These are phyloP conservation scores for Dryas iulia DNA, from an alignment of 1,140 invertebrate genomes.

Conservation along the genomic window DNA sequence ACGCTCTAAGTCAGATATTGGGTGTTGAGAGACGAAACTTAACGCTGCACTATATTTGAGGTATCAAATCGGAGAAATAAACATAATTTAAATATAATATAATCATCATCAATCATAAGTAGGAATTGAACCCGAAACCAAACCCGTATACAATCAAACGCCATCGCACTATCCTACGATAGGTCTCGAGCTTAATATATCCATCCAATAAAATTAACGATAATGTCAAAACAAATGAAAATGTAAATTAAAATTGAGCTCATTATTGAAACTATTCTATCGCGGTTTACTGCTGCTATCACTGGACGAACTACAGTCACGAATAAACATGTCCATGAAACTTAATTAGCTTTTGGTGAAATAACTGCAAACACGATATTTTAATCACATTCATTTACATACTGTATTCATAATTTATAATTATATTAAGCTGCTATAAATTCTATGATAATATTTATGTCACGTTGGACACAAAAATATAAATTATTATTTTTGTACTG, in stretches of 20 bases:
- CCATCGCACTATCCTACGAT: no score
- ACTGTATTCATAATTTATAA: conserved; percentile 5
- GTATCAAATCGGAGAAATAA: no score
- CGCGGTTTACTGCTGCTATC: conserved; percentile 19
- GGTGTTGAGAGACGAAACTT: no score
- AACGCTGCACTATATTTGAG: no score
- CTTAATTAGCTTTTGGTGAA: conserved; percentile 24
- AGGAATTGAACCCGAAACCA: no score
- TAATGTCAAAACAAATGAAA: conserved; percentile 13
- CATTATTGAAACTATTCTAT: conserved; percentile 21
- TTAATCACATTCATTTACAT: conserved; percentile 17
- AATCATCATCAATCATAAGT: no score
- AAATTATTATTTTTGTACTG: background rate
- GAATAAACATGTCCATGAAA: conserved; percentile 28
- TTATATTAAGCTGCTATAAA: background rate
- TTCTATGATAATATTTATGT: background rate
- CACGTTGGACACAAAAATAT: background rate
- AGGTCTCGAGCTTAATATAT: background rate
- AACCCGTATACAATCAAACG: no score
- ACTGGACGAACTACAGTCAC: conserved; percentile 18
- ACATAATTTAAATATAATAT: no score
- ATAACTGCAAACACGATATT: conserved; percentile 13
- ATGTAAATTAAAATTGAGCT: conserved; percentile 18
- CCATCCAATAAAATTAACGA: background rate
- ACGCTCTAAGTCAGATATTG: no score